These are phyloP conservation scores for Campylomormyrus tamandua DNA, from an alignment of 2,113 vertebrate genomes.

Conservation along the genomic window DNA sequence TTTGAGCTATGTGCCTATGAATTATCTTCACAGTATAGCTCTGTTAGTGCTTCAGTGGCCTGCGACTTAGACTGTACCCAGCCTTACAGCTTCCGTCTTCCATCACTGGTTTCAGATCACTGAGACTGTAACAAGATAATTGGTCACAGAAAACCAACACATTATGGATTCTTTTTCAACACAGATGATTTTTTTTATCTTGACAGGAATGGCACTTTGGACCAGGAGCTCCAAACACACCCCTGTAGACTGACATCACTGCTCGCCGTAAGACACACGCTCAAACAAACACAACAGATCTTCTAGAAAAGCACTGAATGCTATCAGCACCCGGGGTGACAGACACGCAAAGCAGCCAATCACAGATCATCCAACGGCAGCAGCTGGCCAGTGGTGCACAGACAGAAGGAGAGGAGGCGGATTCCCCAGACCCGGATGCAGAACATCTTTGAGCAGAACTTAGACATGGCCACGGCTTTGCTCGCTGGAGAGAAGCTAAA, in stretches of 20 bases:
- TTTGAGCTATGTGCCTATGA: background rate
- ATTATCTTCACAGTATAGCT: background rate
- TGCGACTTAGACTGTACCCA: background rate
- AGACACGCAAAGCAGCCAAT: slow-evolving; percentile 16
- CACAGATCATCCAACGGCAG: background rate
- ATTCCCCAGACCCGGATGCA: slow-evolving; percentile 69
- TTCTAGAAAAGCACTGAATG: slow-evolving; percentile 7
- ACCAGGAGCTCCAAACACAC: background rate
- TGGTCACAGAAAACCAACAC: background rate
- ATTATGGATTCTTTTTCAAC: background rate
- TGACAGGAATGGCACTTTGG: slow-evolving; percentile 5
- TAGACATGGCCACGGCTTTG: slow-evolving; percentile 98
- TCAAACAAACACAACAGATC: background rate
- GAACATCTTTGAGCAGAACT: slow-evolving; percentile 92
- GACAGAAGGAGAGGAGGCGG: slow-evolving; percentile 18
- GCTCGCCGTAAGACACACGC: background rate
- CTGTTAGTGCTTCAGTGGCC: background rate
- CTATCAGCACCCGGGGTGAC: background rate
- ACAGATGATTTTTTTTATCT: background rate
- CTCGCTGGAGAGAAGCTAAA: slow-evolving; percentile 96
- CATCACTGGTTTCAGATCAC: background rate
- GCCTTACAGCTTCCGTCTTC: background rate
- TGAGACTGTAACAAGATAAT: background rate
- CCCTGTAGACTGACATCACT: background rate
- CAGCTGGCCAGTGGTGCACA: background rate